Conservation (phyloP, 2,888 invertebrate species). For the Caradrina kadenii region DNA sequence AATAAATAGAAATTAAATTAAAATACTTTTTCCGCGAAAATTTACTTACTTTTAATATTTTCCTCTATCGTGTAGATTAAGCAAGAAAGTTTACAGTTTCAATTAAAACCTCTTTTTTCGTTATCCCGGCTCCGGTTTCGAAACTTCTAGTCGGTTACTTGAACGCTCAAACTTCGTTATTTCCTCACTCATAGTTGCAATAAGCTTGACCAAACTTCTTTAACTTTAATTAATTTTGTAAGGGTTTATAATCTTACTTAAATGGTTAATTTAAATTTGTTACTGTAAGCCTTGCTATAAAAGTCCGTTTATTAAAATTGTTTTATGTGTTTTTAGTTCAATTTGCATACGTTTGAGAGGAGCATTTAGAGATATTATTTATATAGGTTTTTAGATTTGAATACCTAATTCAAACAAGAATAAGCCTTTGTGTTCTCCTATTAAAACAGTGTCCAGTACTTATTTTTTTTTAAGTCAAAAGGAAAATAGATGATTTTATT, state of each 20-base stretch:
- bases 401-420: not conserved
- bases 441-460: not conserved
- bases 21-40: conserved; percentile 38
- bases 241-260: conserved; percentile 61
- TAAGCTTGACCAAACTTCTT: conserved; percentile 74
- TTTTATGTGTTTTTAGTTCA: conserved; percentile 35
- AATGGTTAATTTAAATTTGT: conserved; percentile 55
- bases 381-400: not conserved
- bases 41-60: conserved; percentile 54
- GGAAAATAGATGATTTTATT: too few relatives aligned
- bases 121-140: conserved; percentile 55
- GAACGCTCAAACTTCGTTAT: conserved; percentile 70
- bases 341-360: conserved; percentile 24
- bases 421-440: not conserved
- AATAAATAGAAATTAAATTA: not conserved
- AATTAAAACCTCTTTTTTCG: conserved; percentile 70
- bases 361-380: not conserved
- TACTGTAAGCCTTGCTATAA: conserved; percentile 20
- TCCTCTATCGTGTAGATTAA: conserved; percentile 61
- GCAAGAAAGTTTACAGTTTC: conserved; percentile 70
- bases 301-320: conserved; percentile 39
- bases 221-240: conserved; percentile 74
- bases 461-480: too few relatives aligned
- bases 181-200: conserved; percentile 74
- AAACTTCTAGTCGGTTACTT: conserved; percentile 68